Percentiles rank a stretch among this genome's conserved stretches.
These are phyloP conservation scores for Drosophila mayaguana DNA, from an alignment of 2,888 invertebrate species.

Conservation along the genomic window DNA sequence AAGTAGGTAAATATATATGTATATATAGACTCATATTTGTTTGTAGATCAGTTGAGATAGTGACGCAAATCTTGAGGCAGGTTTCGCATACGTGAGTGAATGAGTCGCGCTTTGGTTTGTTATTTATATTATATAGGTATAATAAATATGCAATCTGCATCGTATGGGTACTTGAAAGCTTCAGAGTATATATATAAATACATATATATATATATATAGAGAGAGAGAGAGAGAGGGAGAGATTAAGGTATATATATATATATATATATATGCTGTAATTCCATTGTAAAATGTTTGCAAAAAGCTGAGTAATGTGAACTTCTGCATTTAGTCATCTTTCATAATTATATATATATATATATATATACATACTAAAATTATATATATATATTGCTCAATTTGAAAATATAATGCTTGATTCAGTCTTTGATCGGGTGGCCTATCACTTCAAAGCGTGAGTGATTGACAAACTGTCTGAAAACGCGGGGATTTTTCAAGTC, in stretches of 20 bases:
- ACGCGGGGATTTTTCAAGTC: slow-evolving; percentile 11
- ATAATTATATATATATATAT: too few species aligned
- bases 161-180: not conserved
- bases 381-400: not conserved
- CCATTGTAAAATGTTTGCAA: not conserved
- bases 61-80: slow-evolving; percentile 55
- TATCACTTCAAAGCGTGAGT: slow-evolving; percentile 23
- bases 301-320: not conserved
- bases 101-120: slow-evolving; percentile 12
- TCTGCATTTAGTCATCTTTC: not conserved
- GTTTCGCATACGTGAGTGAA: slow-evolving; percentile 29
- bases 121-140: not conserved
- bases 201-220: too few species aligned
- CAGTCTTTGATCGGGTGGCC: not conserved
- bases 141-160: slow-evolving; percentile 7
- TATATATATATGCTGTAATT: not conserved
- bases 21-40: not conserved
- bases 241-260: not conserved
- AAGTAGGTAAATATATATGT: not conserved
- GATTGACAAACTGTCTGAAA: slow-evolving; percentile 21
- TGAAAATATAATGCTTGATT: not conserved
- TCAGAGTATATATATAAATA: not conserved
- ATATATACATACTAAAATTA: too few species aligned
- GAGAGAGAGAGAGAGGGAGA: not conserved
- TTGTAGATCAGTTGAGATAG: slow-evolving; percentile 15